Conservation (phyloP, 2,888 invertebrate species). For the Spisula solida region DNA sequence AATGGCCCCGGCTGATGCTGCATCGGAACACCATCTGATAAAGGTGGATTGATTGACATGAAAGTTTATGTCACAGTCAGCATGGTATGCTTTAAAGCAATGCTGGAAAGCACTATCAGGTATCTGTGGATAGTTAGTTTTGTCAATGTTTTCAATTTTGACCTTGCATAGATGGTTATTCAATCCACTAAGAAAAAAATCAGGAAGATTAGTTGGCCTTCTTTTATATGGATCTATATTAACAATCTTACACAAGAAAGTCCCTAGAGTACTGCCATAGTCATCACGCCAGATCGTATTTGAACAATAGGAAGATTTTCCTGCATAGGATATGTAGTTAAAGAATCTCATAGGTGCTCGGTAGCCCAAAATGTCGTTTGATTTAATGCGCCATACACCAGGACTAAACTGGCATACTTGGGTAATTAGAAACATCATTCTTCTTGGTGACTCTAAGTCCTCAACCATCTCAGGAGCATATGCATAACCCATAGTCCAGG, state of each 20-base stretch:
- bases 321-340: not conserved
- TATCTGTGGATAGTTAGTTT: slow-evolving; percentile 21
- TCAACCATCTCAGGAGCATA: slow-evolving; percentile 27
- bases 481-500: slow-evolving; percentile 1
- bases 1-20: slow-evolving; percentile 57
- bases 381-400: not conserved
- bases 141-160: slow-evolving; percentile 7
- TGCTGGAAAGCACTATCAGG: slow-evolving; percentile 50
- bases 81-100: slow-evolving; percentile 39
- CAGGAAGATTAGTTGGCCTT: slow-evolving; percentile 29
- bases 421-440: slow-evolving; percentile 26
- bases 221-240: slow-evolving; percentile 25
- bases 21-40: slow-evolving; percentile 67
- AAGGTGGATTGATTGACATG: slow-evolving; percentile 63
- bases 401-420: slow-evolving; percentile 27
- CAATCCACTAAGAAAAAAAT: not conserved
- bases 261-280: not conserved
- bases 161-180: not conserved
- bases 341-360: slow-evolving; percentile 24
- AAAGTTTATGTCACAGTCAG: slow-evolving; percentile 64
- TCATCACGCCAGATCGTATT: slow-evolving; percentile 4
- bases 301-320: not conserved
- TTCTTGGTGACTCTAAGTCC: not conserved
- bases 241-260: slow-evolving; percentile 17
- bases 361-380: not conserved